Base-by-base conservation (phyloP, 2,888 invertebrate genomes). In the Alsophila aescularia region DNA sequence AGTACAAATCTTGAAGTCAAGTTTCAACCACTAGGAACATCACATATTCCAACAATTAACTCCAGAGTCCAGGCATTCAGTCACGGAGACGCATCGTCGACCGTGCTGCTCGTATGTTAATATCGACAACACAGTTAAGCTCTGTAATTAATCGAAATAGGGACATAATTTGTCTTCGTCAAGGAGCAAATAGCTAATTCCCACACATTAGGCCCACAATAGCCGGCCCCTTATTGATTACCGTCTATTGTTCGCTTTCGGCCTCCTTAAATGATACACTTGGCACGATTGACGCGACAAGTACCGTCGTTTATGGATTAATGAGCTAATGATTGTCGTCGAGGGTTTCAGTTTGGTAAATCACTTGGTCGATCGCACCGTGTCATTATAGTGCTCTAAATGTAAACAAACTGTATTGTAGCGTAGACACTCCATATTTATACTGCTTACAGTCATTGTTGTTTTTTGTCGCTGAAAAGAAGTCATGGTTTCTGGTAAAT, bases 111-210 rank as follows among this genome's bases (percentile, higher is more conserved):
- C 73, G 63, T 72, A 76, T 75, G 78, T 77, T 77, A 75, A 77
- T 80, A 85, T 81, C 77, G 81, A 82, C 85, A 85, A 77, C 78
- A 70, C 83, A 77, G 82, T 86, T 85, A 88, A 86, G 85, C 86
- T 74, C 69, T 77, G 85, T 89, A 90, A 90, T 90, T 90, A 90
- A 90, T 90, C 85, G 86, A 83, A 81, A 81, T 77, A 64, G 72
- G 72, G 75, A 81, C 82, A 87, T 86, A 88, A 90, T 90, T 90
- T 90, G 86, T 90, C 90, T 90, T 90, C 90, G 90, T 90, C 90
- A 86, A 74, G 80, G 73, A 80, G 83, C 82, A 90, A 90, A 88
- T 87, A 89, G 90, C 89, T 90, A 90, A 90, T 90, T 88, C 87
- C 87, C 84, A 81, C 87, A 88, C 87, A 88, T 88, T 90, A 89